Evolutionary conservation across 2,797 vertebrate genomes (phyloP).

Genomic region (Staurois parvus): DNA sequence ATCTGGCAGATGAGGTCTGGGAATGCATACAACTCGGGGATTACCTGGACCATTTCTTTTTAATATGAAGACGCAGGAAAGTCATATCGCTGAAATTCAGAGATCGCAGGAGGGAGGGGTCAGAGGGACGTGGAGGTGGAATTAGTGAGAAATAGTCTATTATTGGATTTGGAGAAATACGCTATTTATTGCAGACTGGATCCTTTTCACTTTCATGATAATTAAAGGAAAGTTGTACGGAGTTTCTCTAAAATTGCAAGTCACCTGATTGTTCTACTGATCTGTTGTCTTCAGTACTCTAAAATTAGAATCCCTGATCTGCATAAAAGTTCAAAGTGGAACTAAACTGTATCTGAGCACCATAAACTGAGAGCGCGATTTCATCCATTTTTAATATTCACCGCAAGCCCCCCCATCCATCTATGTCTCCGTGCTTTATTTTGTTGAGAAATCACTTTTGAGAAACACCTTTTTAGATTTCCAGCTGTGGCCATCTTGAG

Average conservation of each 20-base stretch:
- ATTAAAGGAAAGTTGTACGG: not conserved
- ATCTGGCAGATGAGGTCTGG: conserved; percentile 54
- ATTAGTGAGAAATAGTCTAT: not conserved
- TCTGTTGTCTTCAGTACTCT: not conserved
- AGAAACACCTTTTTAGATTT: no score
- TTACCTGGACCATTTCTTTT: conserved; percentile 78
- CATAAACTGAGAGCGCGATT: no score
- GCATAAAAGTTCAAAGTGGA: no score
- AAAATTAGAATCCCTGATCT: not conserved
- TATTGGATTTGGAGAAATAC: not conserved
- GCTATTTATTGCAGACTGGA: not conserved
- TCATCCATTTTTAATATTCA: no score
- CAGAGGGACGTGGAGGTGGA: not conserved
- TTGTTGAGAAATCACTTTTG: no score
- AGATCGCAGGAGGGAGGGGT: conserved; percentile 30
- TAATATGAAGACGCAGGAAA: conserved; percentile 74
- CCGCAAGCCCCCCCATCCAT: no score
- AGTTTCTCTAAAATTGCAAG: no score
- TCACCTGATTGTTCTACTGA: not conserved
- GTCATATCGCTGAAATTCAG: conserved; percentile 78
- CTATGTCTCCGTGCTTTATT: no score
- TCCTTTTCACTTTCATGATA: not conserved
- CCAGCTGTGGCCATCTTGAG: no score
- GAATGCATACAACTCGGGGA: conserved; percentile 79
- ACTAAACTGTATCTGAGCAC: no score